Evolutionary conservation across 2,888 invertebrate genomes (phyloP), one percentile per base, ranked within the genome.

Genomic region (Synanthedon tipuliformis): DNA sequence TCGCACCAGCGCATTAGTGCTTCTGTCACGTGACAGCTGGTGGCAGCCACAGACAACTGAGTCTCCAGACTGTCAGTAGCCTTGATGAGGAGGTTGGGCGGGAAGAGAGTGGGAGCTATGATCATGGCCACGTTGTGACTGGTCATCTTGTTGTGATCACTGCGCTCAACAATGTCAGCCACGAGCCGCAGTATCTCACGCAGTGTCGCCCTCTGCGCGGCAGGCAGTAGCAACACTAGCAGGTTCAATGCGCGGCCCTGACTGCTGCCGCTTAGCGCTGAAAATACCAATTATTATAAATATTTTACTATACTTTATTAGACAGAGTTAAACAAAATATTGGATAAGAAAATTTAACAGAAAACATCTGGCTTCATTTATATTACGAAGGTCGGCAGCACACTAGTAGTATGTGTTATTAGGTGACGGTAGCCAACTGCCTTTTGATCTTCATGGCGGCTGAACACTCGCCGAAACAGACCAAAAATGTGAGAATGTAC

Each of bases 41-140:
- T 92, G 4, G 96, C 95, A 0, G 97, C 97, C 78, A 95, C 92
- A 59, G 93, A 93, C 4, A 95, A 90, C 75, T 95, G 94, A 50
- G 91, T 92, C 65, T 89, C 91, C 65, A 94, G 88, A 59, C 83
- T 82, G 71, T 88, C 88, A 48, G 85, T 91, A 82, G 68, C 89
- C 88, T 84, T 92, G 88, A 81, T 92, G 86, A 68, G 88, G 71
- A 67, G 90, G 89, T 86, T 92, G 60, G 94, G 94, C 57, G 94
- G 94, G 73, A 95, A 95, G 62, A 97, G 90, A 53, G 97, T 95
- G n/a, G 97, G 97, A 13, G 97, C 97, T 61, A 97, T 94, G 64
- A 97, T 97, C 92, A 96, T 96, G 40, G 97, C 94, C 45, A 97
- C 95, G 75, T 97, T 97, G 74, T 95, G 95, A 57, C 94, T 89